Percentiles rank a stretch among this genome's conserved stretches.
Evolutionary conservation across 2,888 invertebrate species (phyloP).

Genomic region (Gortyna flavago): DNA sequence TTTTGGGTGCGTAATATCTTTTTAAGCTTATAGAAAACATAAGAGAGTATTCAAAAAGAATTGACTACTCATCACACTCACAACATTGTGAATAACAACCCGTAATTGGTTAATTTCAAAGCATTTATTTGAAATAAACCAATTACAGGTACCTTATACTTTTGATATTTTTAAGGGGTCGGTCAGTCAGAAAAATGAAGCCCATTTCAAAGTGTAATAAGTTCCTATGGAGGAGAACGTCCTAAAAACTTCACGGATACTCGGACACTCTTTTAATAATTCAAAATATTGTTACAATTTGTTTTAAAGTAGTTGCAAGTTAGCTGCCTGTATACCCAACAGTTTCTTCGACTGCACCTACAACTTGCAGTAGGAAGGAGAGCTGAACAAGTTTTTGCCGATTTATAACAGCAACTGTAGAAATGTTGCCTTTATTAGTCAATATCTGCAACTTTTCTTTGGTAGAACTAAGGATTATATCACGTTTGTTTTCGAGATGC

Average conservation of each 20-base stretch:
- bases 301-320: neutral
- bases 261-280: neutral
- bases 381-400: slow-evolving; percentile 46
- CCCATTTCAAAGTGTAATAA: neutral
- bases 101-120: too few species aligned
- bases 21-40: neutral
- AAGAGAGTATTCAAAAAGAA: neutral
- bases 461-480: slow-evolving; percentile 28
- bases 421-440: slow-evolving; percentile 56
- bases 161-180: neutral
- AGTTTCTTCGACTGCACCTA: neutral
- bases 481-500: slow-evolving; percentile 4
- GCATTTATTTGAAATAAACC: too few species aligned
- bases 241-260: neutral
- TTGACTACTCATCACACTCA: too few species aligned
- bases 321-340: neutral
- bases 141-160: neutral
- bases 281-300: neutral
- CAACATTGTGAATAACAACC: neutral
- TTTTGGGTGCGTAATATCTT: neutral
- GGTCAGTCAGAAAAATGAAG: neutral
- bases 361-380: slow-evolving; percentile 18
- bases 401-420: slow-evolving; percentile 40
- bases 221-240: neutral
- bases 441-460: slow-evolving; percentile 29